These are phyloP conservation scores for Euwallacea fornicatus DNA, from an alignment of 1,140 invertebrate genomes.

Conservation along the genomic window DNA sequence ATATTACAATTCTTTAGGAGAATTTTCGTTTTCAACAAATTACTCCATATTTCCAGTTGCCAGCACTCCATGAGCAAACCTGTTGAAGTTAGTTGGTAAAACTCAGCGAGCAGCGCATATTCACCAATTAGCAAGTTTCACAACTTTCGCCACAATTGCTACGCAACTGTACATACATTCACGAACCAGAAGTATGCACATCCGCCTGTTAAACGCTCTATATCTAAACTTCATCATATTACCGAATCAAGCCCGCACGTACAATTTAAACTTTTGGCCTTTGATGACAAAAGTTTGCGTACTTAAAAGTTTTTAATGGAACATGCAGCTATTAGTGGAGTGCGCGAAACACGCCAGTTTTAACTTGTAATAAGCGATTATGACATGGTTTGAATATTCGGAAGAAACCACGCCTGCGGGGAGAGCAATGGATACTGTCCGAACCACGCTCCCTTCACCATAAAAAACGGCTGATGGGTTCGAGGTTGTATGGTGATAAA, in stretches of 20 bases:
- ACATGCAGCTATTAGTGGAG: constrained; percentile 12
- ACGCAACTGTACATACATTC: not conserved
- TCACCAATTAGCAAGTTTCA: too few species aligned
- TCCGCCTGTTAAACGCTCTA: constrained; percentile 7
- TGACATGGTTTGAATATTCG: not conserved
- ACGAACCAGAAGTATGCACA: not conserved
- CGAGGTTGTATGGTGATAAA: too few species aligned
- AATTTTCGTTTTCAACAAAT: constrained; percentile 6
- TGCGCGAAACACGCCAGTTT: constrained; percentile 4
- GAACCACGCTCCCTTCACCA: not conserved
- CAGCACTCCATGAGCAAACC: too few species aligned
- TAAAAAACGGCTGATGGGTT: not conserved
- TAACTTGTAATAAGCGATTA: constrained; percentile 9
- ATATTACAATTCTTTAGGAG: constrained; percentile 22
- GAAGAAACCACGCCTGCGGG: too few species aligned
- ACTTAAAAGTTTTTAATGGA: constrained; percentile 21
- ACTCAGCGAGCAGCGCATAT: too few species aligned
- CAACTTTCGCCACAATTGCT: not conserved
- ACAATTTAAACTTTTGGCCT: constrained; percentile 26
- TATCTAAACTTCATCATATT: constrained; percentile 5
- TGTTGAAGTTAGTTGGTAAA: too few species aligned
- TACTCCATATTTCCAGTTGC: too few species aligned
- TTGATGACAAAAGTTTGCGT: constrained; percentile 22
- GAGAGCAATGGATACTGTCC: too few species aligned
- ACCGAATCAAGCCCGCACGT: constrained; percentile 5